Evolutionary conservation across 1,140 invertebrate genomes (phyloP).

Genomic region (Atta texana): DNA sequence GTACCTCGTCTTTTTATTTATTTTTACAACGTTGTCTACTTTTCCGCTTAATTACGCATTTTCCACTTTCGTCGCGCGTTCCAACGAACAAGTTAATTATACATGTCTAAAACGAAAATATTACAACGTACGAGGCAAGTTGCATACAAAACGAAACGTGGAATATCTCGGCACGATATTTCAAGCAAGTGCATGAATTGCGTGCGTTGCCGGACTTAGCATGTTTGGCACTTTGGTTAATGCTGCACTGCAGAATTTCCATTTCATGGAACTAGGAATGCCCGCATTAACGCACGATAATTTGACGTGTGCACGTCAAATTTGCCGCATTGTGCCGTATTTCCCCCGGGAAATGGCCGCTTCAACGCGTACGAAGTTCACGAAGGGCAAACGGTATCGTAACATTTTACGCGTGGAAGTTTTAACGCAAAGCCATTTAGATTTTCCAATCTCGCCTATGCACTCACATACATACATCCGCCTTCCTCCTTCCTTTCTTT

Average conservation of each 20-base stretch:
- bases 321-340: background rate
- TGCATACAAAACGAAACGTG: constrained; percentile 11
- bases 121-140: background rate
- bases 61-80: constrained; percentile 4
- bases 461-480: background rate
- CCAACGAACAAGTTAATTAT: constrained; percentile 20
- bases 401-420: constrained; percentile 51
- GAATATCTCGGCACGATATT: background rate
- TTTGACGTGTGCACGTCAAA: constrained; percentile 27
- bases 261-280: background rate
- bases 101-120: background rate
- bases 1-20: background rate
- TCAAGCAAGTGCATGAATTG: background rate
- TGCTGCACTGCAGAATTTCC: constrained; percentile 9
- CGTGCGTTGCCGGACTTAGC: constrained; percentile 13
- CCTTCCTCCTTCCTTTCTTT: background rate
- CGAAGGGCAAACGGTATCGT: constrained; percentile 39
- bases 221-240: constrained; percentile 19
- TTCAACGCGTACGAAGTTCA: constrained; percentile 36
- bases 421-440: constrained; percentile 56
- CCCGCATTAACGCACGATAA: background rate
- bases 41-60: constrained; percentile 17
- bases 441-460: constrained; percentile 62
- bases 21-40: background rate
- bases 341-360: background rate